Evolutionary conservation across 30 jellyfish, hydroid and myxozoan species (phyloP).

Genomic region (Rhopilema esculentum): DNA sequence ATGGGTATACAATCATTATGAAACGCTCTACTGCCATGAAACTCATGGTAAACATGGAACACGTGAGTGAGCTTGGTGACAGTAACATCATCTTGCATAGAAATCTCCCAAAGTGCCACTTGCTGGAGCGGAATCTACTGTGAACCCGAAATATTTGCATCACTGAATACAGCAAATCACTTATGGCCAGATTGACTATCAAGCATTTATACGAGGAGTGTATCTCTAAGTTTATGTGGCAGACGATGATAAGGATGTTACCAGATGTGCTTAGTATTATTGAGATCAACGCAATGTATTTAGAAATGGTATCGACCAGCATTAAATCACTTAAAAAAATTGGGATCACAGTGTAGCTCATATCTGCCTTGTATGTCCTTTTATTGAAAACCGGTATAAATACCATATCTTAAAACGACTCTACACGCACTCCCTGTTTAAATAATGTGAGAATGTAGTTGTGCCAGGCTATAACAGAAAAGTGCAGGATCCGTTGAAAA

Average conservation of each 20-base stretch:
- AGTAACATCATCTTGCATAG: constrained; percentile 40
- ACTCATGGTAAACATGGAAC: constrained; percentile 64
- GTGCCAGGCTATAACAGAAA: too few species aligned
- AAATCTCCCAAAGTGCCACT: constrained; percentile 60
- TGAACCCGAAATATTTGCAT: constrained; percentile 47
- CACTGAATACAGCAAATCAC: constrained; percentile 48
- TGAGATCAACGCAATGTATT: constrained; percentile 53
- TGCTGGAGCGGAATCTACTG: constrained; percentile 45
- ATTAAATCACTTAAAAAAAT: too few species aligned
- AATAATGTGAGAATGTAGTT: too few species aligned
- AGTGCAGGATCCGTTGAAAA: too few species aligned
- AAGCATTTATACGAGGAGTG: constrained; percentile 27
- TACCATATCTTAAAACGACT: too few species aligned
- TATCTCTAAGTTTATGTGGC: constrained; percentile 4
- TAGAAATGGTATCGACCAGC: constrained; percentile 25
- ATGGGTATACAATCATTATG: constrained; percentile 53
- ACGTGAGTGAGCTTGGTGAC: constrained; percentile 22
- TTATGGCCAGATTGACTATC: constrained; percentile 43
- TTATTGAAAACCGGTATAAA: too few species aligned
- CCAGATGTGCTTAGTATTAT: constrained; percentile 39
- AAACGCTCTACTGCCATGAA: constrained; percentile 64
- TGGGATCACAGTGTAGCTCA: too few species aligned
- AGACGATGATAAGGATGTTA: constrained; percentile 33
- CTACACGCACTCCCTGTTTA: too few species aligned
- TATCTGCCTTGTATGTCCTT: too few species aligned